Percentiles rank a stretch among this genome's conserved stretches.
These are phyloP conservation scores for Aporophyla nigra DNA, from an alignment of 2,888 invertebrate species.

Conservation along the genomic window DNA sequence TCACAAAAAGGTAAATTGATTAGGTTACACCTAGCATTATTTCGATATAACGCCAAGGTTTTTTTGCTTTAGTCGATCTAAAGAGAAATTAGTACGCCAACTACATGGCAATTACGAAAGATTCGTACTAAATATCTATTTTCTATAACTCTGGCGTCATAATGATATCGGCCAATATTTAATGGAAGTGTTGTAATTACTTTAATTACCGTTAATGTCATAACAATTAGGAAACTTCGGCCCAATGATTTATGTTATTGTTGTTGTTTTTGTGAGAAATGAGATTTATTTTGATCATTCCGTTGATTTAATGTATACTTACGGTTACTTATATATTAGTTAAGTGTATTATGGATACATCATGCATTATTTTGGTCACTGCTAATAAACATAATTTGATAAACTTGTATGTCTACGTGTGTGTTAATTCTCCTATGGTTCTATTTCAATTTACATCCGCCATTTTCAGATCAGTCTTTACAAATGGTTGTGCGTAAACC, in stretches of 20 bases:
- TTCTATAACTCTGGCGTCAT: constrained; percentile 41
- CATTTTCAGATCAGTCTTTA: constrained; percentile 16
- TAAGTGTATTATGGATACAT: constrained; percentile 25
- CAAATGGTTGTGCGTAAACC: background rate
- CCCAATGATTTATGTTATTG: constrained; percentile 16
- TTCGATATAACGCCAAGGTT: background rate
- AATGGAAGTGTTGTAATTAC: constrained; percentile 43
- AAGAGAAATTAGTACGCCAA: constrained; percentile 50
- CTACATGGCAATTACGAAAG: constrained; percentile 48
- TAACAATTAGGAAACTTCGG: constrained; percentile 42
- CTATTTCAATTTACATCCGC: background rate
- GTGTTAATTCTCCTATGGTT: constrained; percentile 30
- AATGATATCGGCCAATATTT: constrained; percentile 41
- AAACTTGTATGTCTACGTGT: background rate
- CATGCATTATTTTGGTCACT: constrained; percentile 30
- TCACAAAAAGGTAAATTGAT: constrained; percentile 32
- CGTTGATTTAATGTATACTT: constrained; percentile 15
- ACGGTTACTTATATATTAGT: constrained; percentile 2
- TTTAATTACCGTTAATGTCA: constrained; percentile 42
- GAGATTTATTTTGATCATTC: constrained; percentile 46
- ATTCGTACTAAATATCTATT: constrained; percentile 52
- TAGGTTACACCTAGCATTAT: constrained; percentile 28
- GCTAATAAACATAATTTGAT: constrained; percentile 44
- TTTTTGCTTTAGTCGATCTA: constrained; percentile 33
- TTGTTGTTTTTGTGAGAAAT: constrained; percentile 19